Evolutionary conservation across 2,113 vertebrate species (phyloP), one percentile per base, ranked within the genome.

Genomic region (Lophura nycthemera): DNA sequence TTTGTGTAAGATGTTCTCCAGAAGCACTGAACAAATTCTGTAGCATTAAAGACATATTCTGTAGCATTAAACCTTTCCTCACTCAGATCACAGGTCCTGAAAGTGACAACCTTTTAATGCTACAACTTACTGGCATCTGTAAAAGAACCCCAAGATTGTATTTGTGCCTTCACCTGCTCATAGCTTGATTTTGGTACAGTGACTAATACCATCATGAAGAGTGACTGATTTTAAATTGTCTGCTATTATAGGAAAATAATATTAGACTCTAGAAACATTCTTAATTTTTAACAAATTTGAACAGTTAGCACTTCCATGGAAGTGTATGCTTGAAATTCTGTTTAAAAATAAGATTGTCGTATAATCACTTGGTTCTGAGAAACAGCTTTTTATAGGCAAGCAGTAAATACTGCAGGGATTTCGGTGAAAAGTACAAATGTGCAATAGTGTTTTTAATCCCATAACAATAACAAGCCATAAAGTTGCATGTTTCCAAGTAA

Each of bases 81-180:
- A 30, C 21, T 75, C 16, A 25, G 27, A 52, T 81, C 47, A 47
- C 1, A 1, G 25, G 0, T 0, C 63, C 25, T 7, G 32, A 36
- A 75, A 36, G 29, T 47, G 11, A 34, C 5, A 19, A 36, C n/a
- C 63, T 54, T 54, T 54, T 17, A 54, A 29, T 9, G 4, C 24
- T 50, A 10, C 25, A 16, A 8, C 50, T 54, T 54, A 54, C 64
- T 34, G 29, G 17, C 7, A 42, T 10, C 36, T 42, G 7, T 13
- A 32, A 8, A 56, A 77, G n/a, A 32, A 43, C 38, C 22, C 3
- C 22, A 45, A 40, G 18, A 38, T n/a, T 65, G 4, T 85, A 29
- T 76, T 72, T 83, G 12, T 78, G 88, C 30, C 64, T 13, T 83
- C 67, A 36, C 30, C 20, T 85, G 1, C 43, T 76, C 32, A 79